Conservation (phyloP, 2,797 vertebrate species). For the Oreochromis mossambicus region DNA sequence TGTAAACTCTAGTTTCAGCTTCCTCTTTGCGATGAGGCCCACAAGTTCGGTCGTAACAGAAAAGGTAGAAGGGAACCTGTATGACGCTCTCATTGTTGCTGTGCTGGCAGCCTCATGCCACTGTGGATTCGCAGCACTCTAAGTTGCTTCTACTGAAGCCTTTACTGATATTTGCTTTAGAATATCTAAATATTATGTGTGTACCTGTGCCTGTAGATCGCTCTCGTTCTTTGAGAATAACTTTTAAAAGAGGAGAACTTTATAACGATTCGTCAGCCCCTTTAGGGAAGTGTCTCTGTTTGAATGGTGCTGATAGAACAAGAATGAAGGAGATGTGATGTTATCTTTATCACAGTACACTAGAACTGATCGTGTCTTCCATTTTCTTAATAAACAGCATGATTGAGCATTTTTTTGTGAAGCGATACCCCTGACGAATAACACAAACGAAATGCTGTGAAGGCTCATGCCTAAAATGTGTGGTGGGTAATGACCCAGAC, state of each 20-base stretch:
- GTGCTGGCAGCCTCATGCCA: not conserved
- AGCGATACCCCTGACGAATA: not conserved
- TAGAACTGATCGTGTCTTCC: not conserved
- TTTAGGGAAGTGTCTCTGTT: not conserved
- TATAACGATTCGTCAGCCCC: conserved; percentile 1
- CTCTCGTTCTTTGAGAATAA: not conserved
- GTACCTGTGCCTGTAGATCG: not conserved
- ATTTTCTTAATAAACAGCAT: not conserved
- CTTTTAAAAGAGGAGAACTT: conserved; percentile 15
- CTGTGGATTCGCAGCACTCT: not conserved
- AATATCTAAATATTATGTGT: not conserved
- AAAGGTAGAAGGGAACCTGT: not conserved
- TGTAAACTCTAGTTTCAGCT: not conserved
- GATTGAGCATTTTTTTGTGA: not conserved
- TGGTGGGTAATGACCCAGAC: conserved; percentile 36
- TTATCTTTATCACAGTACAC: not conserved
- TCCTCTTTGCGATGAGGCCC: not conserved
- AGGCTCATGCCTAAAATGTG: not conserved
- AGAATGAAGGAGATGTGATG: not conserved
- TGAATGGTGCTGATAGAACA: not conserved
- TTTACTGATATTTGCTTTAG: not conserved
- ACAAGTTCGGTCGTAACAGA: not conserved
- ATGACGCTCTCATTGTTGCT: not conserved
- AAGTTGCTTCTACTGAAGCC: not conserved
- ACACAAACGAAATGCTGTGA: not conserved